Evolutionary conservation across 2,113 vertebrate genomes (phyloP), one percentile per base, ranked within the genome.

Genomic region (Blennius ocellaris): DNA sequence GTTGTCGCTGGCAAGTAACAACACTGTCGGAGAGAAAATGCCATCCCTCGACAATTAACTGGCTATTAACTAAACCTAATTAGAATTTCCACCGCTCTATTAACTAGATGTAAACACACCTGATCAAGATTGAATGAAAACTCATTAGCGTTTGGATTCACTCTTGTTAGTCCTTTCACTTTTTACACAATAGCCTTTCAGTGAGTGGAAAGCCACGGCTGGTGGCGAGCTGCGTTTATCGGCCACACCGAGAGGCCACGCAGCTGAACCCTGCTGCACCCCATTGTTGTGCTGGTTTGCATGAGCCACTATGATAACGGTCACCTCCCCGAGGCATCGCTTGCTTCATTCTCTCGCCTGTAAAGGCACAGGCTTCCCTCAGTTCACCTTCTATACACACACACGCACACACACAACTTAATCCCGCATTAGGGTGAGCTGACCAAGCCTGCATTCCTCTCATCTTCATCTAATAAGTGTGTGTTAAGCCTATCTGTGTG

Each of bases 251-350:
- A 80, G 57, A 83, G 80, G 74, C 55, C 38, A 37, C 83, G 62
- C 2, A 6, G 70, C 65, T 57, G 7, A 73, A 70, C 75, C 71
- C 53, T 69, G 64, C 72, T 66, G 58, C 63, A 1, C 56, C 55
- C 62, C 55, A 55, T 85, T 80, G 74, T 87, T 59, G 45, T 11
- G 15, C 49, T 77, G n/a, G 52, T 84, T 85, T 84, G 82, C 78
- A 78, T 84, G 50, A 40, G 59, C 45, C 17, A 16, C 52, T 38
- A 51, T 59, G 74, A 84, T 88, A 88, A 81, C 64, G 3, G 74
- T 72, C 74, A 51, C 36, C 78, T 73, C 67, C 69, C 59, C 44
- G 49, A 72, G 73, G 69, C 3, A 8, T 30, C 37, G 54, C 45
- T 43, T 41, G 14, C 36, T 70, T 48, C 58, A 38, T 62, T 68